phyloP scores from a whole-genome alignment of 2,888 invertebrate genomes.

The Lithophane ornitopus region DNA sequence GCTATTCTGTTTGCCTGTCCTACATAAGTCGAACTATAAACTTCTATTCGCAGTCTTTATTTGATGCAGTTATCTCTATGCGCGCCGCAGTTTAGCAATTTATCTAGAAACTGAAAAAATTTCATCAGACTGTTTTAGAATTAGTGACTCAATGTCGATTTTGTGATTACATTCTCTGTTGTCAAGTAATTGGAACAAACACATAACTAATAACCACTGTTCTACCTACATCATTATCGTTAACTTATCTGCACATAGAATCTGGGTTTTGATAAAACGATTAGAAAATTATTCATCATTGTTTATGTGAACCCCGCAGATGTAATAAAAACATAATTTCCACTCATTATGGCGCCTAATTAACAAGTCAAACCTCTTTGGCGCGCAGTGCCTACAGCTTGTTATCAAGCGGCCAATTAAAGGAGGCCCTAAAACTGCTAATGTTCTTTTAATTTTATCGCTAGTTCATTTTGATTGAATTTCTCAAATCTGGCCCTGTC shows the following conservation, averaged over 20 bases:
- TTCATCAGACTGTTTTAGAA: slow-evolving; percentile 21
- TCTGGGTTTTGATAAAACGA: slow-evolving; percentile 27
- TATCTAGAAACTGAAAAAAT: slow-evolving; percentile 23
- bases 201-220: slow-evolving; percentile 25
- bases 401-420: slow-evolving; percentile 25
- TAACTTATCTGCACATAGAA: slow-evolving; percentile 20
- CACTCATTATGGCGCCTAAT: slow-evolving; percentile 38
- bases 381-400: slow-evolving; percentile 39
- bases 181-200: slow-evolving; percentile 19
- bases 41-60: slow-evolving; percentile 25
- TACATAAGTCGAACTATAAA: slow-evolving; percentile 11
- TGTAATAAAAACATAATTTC: slow-evolving; percentile 36
- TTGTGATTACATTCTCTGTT: slow-evolving; percentile 7
- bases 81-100: slow-evolving; percentile 5
- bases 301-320: slow-evolving; percentile 32
- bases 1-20: slow-evolving; percentile 15
- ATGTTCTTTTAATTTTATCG: slow-evolving; percentile 22
- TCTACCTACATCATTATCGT: slow-evolving; percentile 18
- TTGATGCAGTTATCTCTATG: slow-evolving; percentile 41
- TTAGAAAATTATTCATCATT: slow-evolving; percentile 29
- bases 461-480: slow-evolving; percentile 23
- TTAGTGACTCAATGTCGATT: slow-evolving; percentile 31
- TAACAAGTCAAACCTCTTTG: slow-evolving; percentile 39
- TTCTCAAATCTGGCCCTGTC: slow-evolving; percentile 29
- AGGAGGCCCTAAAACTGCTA: slow-evolving; percentile 33